Conservation (phyloP, 1,140 invertebrate species). For the Pygmarrhopalites habei region DNA sequence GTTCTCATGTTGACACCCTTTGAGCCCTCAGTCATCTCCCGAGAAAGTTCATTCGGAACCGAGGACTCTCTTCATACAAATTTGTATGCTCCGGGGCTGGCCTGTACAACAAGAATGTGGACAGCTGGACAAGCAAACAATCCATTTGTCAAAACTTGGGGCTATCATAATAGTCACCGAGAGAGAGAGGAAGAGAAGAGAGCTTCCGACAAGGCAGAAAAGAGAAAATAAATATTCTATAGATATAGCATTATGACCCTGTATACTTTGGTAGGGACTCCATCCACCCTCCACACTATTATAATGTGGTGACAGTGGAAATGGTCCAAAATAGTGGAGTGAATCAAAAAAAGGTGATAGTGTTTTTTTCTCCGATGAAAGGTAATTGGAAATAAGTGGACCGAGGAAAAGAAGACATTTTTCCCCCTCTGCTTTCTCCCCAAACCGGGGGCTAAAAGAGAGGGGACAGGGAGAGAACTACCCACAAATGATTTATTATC, state of each 20-base stretch:
- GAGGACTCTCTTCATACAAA: no score
- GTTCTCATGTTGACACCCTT: no score
- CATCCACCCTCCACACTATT: neutral
- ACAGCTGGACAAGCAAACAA: slow-evolving; percentile 1
- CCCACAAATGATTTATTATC: slow-evolving; percentile 32
- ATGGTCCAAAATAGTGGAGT: neutral
- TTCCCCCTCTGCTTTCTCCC: slow-evolving; percentile 13
- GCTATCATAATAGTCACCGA: no score
- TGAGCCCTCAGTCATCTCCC: no score
- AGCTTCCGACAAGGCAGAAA: neutral
- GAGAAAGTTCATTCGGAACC: no score
- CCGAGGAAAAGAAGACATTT: slow-evolving; percentile 13
- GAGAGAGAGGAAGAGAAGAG: neutral
- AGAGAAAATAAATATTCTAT: no score
- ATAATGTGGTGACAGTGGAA: slow-evolving; percentile 10
- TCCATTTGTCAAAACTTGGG: slow-evolving; percentile 16
- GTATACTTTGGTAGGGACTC: neutral
- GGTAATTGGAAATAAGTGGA: slow-evolving; percentile 31
- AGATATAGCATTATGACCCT: no score
- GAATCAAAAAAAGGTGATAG: slow-evolving; percentile 13
- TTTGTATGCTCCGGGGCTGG: neutral
- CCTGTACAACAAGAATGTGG: no score
- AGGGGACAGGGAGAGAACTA: no score
- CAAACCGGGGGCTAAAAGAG: no score
- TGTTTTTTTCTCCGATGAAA: slow-evolving; percentile 23